Evolutionary conservation across 2,113 vertebrate species (phyloP).

Genomic region (Notechis scutatus): DNA sequence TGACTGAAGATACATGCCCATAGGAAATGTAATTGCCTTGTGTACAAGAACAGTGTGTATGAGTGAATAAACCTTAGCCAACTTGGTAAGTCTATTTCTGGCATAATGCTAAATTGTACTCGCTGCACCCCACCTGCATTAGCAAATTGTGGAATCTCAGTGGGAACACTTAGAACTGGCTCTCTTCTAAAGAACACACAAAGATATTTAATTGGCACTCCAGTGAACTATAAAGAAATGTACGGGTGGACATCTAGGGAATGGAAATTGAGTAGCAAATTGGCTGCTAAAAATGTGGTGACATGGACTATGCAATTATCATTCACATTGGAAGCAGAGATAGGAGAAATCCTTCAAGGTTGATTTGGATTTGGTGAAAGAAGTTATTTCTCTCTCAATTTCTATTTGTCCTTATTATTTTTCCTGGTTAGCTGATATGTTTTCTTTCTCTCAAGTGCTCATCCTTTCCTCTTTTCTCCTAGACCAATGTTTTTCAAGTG

Average conservation of each 20-base stretch:
- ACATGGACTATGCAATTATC: background rate
- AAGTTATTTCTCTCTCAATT: background rate
- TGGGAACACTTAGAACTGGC: slow-evolving; percentile 55
- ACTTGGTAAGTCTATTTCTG: slow-evolving; percentile 36
- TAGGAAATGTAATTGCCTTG: slow-evolving; percentile 12
- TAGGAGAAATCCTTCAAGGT: background rate
- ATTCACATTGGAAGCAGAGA: slow-evolving; percentile 28
- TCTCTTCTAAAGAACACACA: slow-evolving; percentile 62
- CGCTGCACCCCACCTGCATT: slow-evolving; percentile 45
- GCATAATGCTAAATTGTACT: background rate
- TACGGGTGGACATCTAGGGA: slow-evolving; percentile 18
- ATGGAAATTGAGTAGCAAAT: slow-evolving; percentile 21
- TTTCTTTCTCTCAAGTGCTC: background rate
- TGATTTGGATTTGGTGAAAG: background rate
- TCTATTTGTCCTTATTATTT: background rate
- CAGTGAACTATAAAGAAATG: slow-evolving; percentile 43
- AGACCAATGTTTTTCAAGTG: background rate
- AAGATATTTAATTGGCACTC: slow-evolving; percentile 56
- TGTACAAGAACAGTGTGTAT: background rate
- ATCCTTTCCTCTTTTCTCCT: background rate
- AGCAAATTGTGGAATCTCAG: slow-evolving; percentile 53
- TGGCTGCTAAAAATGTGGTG: slow-evolving; percentile 9
- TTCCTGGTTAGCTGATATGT: background rate
- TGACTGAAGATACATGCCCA: slow-evolving; percentile 15
- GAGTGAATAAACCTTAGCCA: slow-evolving; percentile 25